phyloP scores from a whole-genome alignment of 2,797 vertebrate genomes.

The Petrocephalus schoutedeni region DNA sequence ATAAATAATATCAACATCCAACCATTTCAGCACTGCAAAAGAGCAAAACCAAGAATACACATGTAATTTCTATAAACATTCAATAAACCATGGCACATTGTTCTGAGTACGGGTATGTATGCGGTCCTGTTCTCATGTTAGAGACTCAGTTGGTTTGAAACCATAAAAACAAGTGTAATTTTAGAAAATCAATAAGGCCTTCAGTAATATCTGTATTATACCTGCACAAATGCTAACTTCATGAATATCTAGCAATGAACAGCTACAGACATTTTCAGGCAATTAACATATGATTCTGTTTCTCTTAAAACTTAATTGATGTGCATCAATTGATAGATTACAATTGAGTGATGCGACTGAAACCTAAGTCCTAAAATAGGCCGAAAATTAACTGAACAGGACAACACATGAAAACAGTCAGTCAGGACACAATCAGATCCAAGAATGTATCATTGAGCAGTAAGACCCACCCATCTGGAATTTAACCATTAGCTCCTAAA shows the following conservation, averaged over 20 bases:
- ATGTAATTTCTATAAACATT: slow-evolving; percentile 9
- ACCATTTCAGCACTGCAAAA: slow-evolving; percentile 15
- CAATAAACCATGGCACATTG: slow-evolving; percentile 14
- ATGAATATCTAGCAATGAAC: slow-evolving; percentile 4
- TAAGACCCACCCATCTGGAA: neutral
- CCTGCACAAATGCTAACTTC: slow-evolving; percentile 8
- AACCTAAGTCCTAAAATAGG: neutral
- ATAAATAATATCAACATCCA: neutral
- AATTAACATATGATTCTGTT: neutral
- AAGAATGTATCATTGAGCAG: neutral
- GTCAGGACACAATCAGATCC: neutral
- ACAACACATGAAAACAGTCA: neutral
- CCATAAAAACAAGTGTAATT: neutral
- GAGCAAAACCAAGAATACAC: neutral
- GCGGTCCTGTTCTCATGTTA: neutral
- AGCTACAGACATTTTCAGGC: neutral
- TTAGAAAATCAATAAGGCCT: slow-evolving; percentile 10
- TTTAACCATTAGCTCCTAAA: neutral
- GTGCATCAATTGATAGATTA: neutral
- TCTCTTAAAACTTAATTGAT: neutral
- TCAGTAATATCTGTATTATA: slow-evolving; percentile 3
- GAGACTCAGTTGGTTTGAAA: neutral
- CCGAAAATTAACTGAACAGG: neutral
- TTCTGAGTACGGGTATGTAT: neutral
- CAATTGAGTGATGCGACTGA: neutral